Conservation (phyloP, 2,113 vertebrate species). For the Piaya cayana region DNA sequence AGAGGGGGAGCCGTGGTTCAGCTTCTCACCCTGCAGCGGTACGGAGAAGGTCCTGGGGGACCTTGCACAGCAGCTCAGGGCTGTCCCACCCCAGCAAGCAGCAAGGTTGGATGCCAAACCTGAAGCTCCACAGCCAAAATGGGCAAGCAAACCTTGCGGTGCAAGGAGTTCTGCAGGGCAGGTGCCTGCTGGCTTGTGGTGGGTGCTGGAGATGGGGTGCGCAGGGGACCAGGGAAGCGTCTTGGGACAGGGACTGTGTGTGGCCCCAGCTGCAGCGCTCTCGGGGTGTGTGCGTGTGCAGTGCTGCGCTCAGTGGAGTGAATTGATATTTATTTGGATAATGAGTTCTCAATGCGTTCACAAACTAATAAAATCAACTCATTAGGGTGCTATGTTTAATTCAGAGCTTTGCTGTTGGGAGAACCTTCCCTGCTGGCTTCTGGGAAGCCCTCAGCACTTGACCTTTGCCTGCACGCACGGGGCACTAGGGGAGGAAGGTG, state of each 20-base stretch:
- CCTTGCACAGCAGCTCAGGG: rapidly evolving
- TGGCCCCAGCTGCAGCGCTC: background rate
- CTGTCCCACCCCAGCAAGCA: background rate
- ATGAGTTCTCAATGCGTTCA: constrained; percentile 73
- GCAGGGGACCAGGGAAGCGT: rapidly evolving
- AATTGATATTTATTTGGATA: constrained; percentile 78
- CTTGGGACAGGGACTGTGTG: background rate
- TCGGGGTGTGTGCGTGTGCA: background rate
- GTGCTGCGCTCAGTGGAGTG: constrained; percentile 50
- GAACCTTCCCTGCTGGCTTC: constrained; percentile 35
- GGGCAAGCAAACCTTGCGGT: background rate
- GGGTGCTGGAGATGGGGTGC: background rate
- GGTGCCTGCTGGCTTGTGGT: background rate
- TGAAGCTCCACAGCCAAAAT: rapidly evolving
- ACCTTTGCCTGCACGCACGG: rapidly evolving
- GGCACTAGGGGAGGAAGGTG: background rate
- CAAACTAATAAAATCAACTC: constrained; percentile 83
- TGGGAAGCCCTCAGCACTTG: background rate
- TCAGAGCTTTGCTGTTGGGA: constrained; percentile 60
- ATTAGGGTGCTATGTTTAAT: constrained; percentile 77
- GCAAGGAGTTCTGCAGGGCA: background rate
- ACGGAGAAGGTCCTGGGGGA: rapidly evolving
- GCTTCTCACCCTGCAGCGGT: background rate
- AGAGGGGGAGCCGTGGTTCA: rapidly evolving
- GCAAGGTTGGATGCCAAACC: background rate